Percentiles rank a stretch among this genome's conserved stretches.
Conservation (phyloP, 2,797 vertebrate species). For the Gymnodraco acuticeps region DNA sequence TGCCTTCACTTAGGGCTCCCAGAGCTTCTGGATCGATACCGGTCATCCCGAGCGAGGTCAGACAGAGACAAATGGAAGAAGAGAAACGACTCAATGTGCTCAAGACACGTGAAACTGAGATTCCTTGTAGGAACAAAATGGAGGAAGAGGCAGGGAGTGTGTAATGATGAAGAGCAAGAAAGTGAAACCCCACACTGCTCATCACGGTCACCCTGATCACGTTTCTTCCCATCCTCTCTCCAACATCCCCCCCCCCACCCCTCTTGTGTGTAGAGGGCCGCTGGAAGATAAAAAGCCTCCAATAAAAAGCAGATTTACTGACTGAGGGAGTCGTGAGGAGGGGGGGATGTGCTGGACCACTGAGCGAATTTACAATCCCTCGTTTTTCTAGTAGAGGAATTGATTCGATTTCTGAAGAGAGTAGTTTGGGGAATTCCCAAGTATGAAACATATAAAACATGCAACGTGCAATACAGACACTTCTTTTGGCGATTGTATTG, state of each 20-base stretch:
- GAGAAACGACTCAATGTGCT: too few relatives aligned
- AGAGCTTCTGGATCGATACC: conserved; percentile 43
- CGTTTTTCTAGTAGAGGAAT: conserved; percentile 42
- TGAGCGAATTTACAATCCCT: not conserved
- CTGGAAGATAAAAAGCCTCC: conserved; percentile 57
- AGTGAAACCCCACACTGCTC: conserved; percentile 40
- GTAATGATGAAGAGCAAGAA: conserved; percentile 31
- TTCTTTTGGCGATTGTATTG: too few relatives aligned
- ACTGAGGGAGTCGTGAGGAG: conserved; percentile 18
- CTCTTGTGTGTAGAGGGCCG: conserved; percentile 32
- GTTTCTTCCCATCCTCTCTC: conserved; percentile 21
- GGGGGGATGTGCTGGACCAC: conserved; percentile 34
- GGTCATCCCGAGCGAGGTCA: conserved; percentile 42
- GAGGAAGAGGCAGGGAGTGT: conserved; percentile 25
- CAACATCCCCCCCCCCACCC: not conserved
- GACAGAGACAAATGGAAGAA: not conserved
- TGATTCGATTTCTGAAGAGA: conserved; percentile 28
- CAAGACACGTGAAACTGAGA: conserved; percentile 26
- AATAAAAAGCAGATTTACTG: conserved; percentile 75
- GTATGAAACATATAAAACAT: not conserved
- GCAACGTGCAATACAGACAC: too few relatives aligned
- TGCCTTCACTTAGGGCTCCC: conserved; percentile 8
- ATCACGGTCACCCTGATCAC: conserved; percentile 40
- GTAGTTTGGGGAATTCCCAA: conserved; percentile 31
- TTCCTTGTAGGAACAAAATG: conserved; percentile 30